Percentiles rank a stretch among this genome's conserved stretches.
phyloP scores from a whole-genome alignment of 1,140 invertebrate genomes.

The Maniola jurtina region DNA sequence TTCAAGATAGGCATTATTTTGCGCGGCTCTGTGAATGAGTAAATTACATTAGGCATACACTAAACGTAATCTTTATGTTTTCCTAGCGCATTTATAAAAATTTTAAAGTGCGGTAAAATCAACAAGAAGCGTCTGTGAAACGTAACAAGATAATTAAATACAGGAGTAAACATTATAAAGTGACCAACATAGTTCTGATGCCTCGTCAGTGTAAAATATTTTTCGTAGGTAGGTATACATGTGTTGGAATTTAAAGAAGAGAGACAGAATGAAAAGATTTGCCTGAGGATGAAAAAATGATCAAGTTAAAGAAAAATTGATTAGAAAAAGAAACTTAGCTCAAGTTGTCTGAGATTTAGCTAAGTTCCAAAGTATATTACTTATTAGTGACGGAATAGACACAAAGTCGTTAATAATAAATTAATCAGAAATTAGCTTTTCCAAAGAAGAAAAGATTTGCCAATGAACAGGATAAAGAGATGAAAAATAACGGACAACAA shows the following conservation, averaged over 20 bases:
- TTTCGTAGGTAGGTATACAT: constrained; percentile 46
- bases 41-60: not conserved
- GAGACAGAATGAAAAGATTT: constrained; percentile 53
- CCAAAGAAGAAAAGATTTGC: constrained; percentile 21
- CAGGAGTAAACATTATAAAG: constrained; percentile 23
- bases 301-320: constrained; percentile 49
- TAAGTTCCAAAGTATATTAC: constrained; percentile 38
- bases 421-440: constrained; percentile 19
- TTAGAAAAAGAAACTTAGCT: constrained; percentile 43
- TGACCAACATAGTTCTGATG: constrained; percentile 33
- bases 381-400: constrained; percentile 42
- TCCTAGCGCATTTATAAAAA: not conserved
- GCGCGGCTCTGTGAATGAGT: constrained; percentile 80
- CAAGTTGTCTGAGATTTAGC: constrained; percentile 35
- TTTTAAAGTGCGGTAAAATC: not conserved
- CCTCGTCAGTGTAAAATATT: constrained; percentile 44
- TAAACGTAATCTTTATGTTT: not conserved
- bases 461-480: not conserved
- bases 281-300: constrained; percentile 61
- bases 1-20: constrained; percentile 93
- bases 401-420: constrained; percentile 31
- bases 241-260: constrained; percentile 51
- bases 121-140: not conserved
- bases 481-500: not conserved
- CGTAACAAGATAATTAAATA: not conserved